Evolutionary conservation across 2,888 invertebrate species (phyloP), one percentile per base, ranked within the genome.

Genomic region (Drosophila mercatorum): DNA sequence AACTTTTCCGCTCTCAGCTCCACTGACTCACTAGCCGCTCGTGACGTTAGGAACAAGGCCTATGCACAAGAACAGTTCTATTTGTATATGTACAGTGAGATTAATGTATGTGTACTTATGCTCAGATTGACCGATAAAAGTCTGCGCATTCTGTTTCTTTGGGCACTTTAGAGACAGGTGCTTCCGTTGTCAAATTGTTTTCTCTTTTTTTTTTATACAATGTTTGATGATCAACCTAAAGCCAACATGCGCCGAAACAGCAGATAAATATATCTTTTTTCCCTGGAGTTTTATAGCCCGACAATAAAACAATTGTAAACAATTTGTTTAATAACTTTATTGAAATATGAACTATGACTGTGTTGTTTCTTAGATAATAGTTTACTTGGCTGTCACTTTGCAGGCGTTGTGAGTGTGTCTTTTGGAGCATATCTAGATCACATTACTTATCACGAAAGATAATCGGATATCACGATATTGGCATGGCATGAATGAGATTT

Each of bases 121-220:
- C n/a, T 40, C 49, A 28, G n/a, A 34, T 34, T 40, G 36, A 62
- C 69, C 62, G 72, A 70, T 64, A 71, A 74, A 34, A 71, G 43
- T 41, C 34, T 66, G 60, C 73, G 66, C 58, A 58, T 40, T 66
- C 31, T 11, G 26, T 52, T 52, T 1, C 47, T 31, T 38, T 53
- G n/a, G 28, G 55, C 28, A 43, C 55, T n/a, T 28, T 41, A 26
- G 41, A 14, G 61, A 71, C 78, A 57, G 43, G n/a, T 62, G 62
- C 74, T 78, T 72, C 59, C 73, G 78, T 78, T 66, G 55, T 44
- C 43, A 52, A 58, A 14, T 17, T 31, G 49, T 49, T 67, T 49
- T 51, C 41, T 49, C 31, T 49, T 26, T 2, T 7, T 46, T 26
- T 46, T 43, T 17, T 36, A 10, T 28, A 28, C 47, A 28, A 31